Evolutionary conservation across 53 echinoderm and acorn worm genomes (phyloP), one percentile per base, ranked within the genome.

Genomic region (Mesocentrotus franciscanus): DNA sequence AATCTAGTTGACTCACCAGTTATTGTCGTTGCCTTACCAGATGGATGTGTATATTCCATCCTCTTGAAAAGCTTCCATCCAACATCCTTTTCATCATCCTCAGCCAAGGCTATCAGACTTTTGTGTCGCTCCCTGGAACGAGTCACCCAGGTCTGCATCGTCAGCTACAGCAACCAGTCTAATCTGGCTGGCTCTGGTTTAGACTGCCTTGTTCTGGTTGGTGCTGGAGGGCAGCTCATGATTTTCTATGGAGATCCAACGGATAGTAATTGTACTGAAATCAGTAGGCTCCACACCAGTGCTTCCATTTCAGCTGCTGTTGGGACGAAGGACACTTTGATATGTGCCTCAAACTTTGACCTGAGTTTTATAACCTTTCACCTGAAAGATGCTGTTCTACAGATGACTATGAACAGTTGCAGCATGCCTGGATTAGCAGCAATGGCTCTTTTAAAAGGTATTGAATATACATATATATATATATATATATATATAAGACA

Each of bases 1-100:
- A 94, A 94, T 32, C 95, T 94, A 9, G 66, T 85, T 18, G 95
- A 94, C 70, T 94, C 85, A 26, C 95, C 95, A 3, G 95, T 94
- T 12, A 49, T 85, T 39, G 29, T 94, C 42, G 71, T 94, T 14
- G 70, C 95, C n/a, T 56, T 94, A 26, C 95, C 95, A 13, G 95
- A 94, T 94, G 95, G 95, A 24, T 85, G 95, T 70, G 87, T 94
- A n/a, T 94, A 85, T 55, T 68, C 85, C 14, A 68, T 94, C 56
- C 70, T 70, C 66, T 36, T 94, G 58, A 81, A 93, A 59, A 93
- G 57, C 35, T 78, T 71, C 72, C 55, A 4, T n/a, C n/a, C 74
- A 74, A 57, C 71, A 26, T 71, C 56, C 74, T 56, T 17, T 58
- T 3, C 76, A 11, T 61, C 93, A 58, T 56, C 57, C 57, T 39